Conservation (phyloP, 2,888 invertebrate genomes). For the Pyrrhia umbra region DNA sequence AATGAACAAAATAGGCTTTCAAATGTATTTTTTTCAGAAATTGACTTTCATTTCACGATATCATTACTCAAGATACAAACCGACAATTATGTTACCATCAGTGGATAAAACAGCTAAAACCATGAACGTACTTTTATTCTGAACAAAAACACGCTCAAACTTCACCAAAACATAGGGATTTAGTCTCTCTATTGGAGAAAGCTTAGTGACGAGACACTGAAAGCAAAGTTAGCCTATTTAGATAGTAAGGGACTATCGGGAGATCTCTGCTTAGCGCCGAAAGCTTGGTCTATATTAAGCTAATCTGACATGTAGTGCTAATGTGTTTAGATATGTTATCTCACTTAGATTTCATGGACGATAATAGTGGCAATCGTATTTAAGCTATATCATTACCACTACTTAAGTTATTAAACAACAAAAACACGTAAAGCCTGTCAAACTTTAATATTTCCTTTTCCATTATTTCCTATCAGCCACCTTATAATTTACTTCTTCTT, state of each 20-base stretch:
- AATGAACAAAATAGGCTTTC: too few relatives aligned
- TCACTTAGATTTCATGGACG: conserved; percentile 3
- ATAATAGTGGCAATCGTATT: conserved; percentile 5
- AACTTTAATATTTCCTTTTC: too few relatives aligned
- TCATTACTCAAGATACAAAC: too few relatives aligned
- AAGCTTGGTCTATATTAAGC: conserved; percentile 16
- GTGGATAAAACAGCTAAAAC: too few relatives aligned
- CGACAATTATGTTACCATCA: too few relatives aligned
- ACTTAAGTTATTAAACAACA: not conserved
- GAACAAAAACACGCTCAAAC: too few relatives aligned
- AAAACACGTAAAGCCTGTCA: too few relatives aligned
- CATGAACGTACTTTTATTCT: too few relatives aligned
- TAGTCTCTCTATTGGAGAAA: conserved; percentile 29
- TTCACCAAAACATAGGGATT: conserved; percentile 39
- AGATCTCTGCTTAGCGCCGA: conserved; percentile 18
- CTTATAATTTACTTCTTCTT: too few relatives aligned
- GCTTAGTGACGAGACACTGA: conserved; percentile 33
- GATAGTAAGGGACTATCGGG: conserved; percentile 17
- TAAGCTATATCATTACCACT: not conserved
- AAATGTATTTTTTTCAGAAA: too few relatives aligned
- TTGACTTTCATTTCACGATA: too few relatives aligned
- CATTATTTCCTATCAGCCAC: too few relatives aligned
- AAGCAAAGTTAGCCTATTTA: conserved; percentile 39
- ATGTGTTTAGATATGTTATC: conserved; percentile 34
- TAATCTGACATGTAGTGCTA: conserved; percentile 18